These are phyloP conservation scores for Drosophila pseudotalamancana DNA, from an alignment of 2,888 invertebrate genomes.

Conservation along the genomic window DNA sequence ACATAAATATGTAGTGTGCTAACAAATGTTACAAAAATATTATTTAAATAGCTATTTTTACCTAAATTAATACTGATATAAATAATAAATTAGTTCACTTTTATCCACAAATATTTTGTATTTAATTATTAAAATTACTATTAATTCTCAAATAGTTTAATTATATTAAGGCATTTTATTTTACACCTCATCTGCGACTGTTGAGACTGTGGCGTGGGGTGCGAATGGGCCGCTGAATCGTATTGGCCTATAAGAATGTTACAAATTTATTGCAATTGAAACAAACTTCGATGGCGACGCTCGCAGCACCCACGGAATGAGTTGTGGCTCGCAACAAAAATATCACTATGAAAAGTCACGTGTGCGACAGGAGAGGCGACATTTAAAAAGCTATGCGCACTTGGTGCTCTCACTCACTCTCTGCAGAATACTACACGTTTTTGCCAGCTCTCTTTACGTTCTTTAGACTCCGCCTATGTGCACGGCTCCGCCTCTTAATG, in stretches of 20 bases:
- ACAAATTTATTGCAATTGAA: constrained; percentile 80
- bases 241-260: constrained; percentile 81
- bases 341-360: constrained; percentile 35
- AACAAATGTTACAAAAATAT: no score
- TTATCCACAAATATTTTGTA: no score
- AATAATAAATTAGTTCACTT: no score
- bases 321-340: constrained; percentile 15
- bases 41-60: no score
- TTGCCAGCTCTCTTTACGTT: constrained; percentile 22
- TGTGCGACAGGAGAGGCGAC: constrained; percentile 61
- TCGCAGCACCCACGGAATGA: constrained; percentile 23
- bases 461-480: constrained; percentile 57
- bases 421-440: constrained; percentile 11
- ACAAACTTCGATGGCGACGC: constrained; percentile 59
- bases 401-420: constrained; percentile 26
- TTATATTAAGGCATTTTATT: no score
- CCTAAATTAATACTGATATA: no score
- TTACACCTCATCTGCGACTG: no score
- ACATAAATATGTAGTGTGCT: no score
- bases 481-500: constrained; percentile 51
- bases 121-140: no score
- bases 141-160: no score
- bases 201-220: constrained; percentile 15
- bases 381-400: constrained; percentile 60
- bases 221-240: constrained; percentile 55